Evolutionary conservation across 2,888 invertebrate genomes (phyloP), one percentile per base, ranked within the genome.

Genomic region (Globia sparganii): DNA sequence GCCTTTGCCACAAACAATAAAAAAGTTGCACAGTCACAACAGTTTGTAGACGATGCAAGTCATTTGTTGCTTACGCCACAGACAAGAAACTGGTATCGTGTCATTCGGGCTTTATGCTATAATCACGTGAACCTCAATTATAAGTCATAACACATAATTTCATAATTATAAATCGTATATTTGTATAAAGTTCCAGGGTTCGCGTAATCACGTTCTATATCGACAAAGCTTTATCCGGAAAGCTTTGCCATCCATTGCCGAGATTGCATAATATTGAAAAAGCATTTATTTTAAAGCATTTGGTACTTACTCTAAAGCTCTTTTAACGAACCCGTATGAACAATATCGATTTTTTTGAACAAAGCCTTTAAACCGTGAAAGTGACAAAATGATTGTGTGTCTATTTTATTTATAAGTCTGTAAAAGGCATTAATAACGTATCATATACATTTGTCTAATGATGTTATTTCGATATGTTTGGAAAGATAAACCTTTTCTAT

Each of bases 171-270:
- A 53, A 37, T n/a, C 56, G 56, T 8, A 59, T 61, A 13, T 46
- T 43, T 53, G 40, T 34, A 8, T 62, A 43, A 43, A 62, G 34
- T 64, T 56, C 25, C 21, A 40, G 9, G 4, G 21, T 64, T 56
- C 11, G 21, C 28, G 13, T 37, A 65, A 65, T 43, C 28, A 28
- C 18, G 13, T 46, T 56, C 5, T 46, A 37, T 76, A 66, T 64
- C 2, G 28, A 8, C 34, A 28, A 67, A 77, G 28, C 43, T 53
- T 34, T 18, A 56, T 4, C 34, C 37, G 25, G 56, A 58, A 67
- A 77, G 37, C 78, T 49, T 59, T 25, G 15, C 21, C n/a, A 40
- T n/a, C 58, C 31, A 34, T 77, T 77, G 59, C 49, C 58, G 31
- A 34, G 9, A 28, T 78, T 69, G 25, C n/a, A 34, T 21, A 59